Conservation (phyloP, 2,888 invertebrate species). For the Xanthorhoe designata region DNA sequence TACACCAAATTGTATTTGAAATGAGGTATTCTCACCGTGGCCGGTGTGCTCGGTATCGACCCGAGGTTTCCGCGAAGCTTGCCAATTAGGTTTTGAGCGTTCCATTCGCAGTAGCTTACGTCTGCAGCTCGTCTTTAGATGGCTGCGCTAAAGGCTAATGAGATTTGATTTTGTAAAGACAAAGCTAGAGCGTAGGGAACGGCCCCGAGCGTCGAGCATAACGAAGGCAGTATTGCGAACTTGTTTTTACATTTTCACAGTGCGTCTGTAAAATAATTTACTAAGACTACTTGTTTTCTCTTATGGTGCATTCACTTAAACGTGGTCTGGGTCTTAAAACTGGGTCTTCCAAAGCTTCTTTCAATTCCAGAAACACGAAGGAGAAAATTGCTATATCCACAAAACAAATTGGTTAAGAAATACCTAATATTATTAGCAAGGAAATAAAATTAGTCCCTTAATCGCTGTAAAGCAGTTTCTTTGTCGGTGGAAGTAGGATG, state of each 20-base stretch:
- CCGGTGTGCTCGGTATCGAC: conserved; percentile 23
- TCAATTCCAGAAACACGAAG: background rate
- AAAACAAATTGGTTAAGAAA: too few species aligned
- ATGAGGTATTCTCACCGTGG: conserved; percentile 22
- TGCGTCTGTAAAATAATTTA: conserved; percentile 50
- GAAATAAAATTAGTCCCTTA: conserved; percentile 11
- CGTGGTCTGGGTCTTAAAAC: too few species aligned
- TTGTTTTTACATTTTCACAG: conserved; percentile 57
- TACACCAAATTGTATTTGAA: conserved; percentile 20
- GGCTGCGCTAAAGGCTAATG: conserved; percentile 53
- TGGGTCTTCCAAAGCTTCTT: background rate
- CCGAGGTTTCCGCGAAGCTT: conserved; percentile 23
- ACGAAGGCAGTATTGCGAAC: conserved; percentile 45
- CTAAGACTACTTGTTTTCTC: conserved; percentile 63
- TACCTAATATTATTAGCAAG: conserved; percentile 1
- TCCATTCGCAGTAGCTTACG: conserved; percentile 33
- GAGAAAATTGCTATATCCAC: background rate
- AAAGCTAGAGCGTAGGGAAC: conserved; percentile 52
- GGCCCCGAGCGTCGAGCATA: conserved; percentile 40
- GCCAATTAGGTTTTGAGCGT: conserved; percentile 35
- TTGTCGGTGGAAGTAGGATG: conserved; percentile 34
- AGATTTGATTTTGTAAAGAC: conserved; percentile 62
- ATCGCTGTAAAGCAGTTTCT: conserved; percentile 14
- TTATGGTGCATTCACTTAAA: conserved; percentile 37
- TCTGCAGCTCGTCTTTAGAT: conserved; percentile 22